These are phyloP conservation scores for Nesidiocoris tenuis DNA, from an alignment of 2,888 invertebrate species.

Conservation along the genomic window DNA sequence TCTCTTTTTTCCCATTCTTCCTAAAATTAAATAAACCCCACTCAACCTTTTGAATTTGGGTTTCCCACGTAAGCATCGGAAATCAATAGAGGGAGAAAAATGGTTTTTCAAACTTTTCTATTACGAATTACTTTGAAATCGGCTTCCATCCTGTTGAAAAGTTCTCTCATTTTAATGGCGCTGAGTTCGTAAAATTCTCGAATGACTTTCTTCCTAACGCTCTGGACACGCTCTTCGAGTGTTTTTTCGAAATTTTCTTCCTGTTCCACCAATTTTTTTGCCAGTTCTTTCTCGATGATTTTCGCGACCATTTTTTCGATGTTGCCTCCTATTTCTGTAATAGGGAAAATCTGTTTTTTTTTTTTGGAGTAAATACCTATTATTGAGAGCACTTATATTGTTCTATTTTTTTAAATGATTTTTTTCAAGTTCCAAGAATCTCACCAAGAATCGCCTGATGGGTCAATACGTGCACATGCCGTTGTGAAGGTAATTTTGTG, in stretches of 20 bases:
- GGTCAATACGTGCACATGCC: constrained; percentile 42
- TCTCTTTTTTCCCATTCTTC: constrained; percentile 41
- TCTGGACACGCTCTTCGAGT: constrained; percentile 48
- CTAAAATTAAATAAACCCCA: too few species aligned
- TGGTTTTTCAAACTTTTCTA: too few species aligned
- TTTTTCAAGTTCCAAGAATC: too few species aligned
- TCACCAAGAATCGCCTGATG: constrained; percentile 45
- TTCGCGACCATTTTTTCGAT: constrained; percentile 45
- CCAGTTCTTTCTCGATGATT: constrained; percentile 50
- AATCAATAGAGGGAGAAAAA: too few species aligned
- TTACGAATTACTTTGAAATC: constrained; percentile 43
- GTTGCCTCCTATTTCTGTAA: constrained; percentile 40
- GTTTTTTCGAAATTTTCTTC: constrained; percentile 51
- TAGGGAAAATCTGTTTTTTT: background rate
- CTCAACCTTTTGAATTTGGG: too few species aligned
- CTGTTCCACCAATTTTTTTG: constrained; percentile 50
- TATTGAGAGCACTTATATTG: background rate
- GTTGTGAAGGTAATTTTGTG: constrained; percentile 49
- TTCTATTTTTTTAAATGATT: too few species aligned
- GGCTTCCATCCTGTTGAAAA: constrained; percentile 50
- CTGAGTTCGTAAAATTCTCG: constrained; percentile 35
- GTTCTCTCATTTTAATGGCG: constrained; percentile 38
- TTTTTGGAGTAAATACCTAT: background rate
- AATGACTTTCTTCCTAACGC: constrained; percentile 36
- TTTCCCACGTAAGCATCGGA: too few species aligned